Base-by-base conservation (phyloP, 2,113 vertebrate genomes). In the Plecturocebus donacophilus region DNA sequence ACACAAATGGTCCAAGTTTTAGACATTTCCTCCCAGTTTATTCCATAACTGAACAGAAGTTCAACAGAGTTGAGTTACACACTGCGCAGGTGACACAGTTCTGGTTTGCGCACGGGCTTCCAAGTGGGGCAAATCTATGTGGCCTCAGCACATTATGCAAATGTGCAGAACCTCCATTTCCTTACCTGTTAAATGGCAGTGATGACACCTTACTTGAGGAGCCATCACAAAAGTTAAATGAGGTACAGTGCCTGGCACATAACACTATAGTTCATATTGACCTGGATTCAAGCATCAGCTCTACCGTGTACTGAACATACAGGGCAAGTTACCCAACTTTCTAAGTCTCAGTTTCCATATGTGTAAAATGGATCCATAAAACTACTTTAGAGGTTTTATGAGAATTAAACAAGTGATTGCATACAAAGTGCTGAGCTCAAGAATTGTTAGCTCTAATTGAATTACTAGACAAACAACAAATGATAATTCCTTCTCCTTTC, bases 391-490 rank as follows among this genome's bases (percentile, higher is more conserved):
- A 77, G 58, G 49, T 77, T 94, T 76, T 47, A 16, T 61, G 82
- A 93, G 80, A 94, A 79, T 52, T 73, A 87, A 90, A 85, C 1
- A 0, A 94, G 40, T 66, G 45, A 68, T 54, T 91, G 75, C 25
- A 66, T 49, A 47, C 56, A 42, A 96, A 94, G 16, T 66, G 19
- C 16, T 71, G 89, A 94, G 49, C 38, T 81, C 45, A 35, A 30
- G 9, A 38, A 87, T 21, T 68, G 54, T 91, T 76, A 73, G 40
- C 73, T 90, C 70, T 97, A 61, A 80, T 66, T 68, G 80, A 84
- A 95, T 83, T 87, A 79, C 58, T n/a, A 85, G 76, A 79, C 45
- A 80, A 93, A 84, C 17, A 91, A 66, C 40, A 95, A 93, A 93
- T 49, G 42, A 64, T 73, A 25, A 96, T 61, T 82, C 21, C 35